phyloP scores from a whole-genome alignment of 2,113 vertebrate genomes.

The Pristiophorus japonicus region DNA sequence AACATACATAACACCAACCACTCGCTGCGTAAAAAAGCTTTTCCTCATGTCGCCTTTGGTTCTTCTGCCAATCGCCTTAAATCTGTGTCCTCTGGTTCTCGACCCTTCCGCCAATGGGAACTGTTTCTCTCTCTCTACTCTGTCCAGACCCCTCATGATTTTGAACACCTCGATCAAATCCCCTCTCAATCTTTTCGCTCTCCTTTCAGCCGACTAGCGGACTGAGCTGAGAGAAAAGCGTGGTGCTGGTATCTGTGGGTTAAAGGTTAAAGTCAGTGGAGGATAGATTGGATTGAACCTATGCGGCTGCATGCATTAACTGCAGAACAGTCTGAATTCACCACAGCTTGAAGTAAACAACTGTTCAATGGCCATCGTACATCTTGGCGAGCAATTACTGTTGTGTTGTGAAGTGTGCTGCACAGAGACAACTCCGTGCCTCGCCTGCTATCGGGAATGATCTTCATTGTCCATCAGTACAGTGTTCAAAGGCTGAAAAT shows the following conservation, averaged over 20 bases:
- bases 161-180: no score
- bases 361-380: background rate
- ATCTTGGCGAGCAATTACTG: background rate
- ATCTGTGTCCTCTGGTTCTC: no score
- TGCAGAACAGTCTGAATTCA: background rate
- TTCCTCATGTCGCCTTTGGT: no score
- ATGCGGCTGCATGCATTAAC: background rate
- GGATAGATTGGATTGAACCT: background rate
- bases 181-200: no score
- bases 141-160: no score
- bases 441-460: background rate
- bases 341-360: background rate
- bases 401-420: conserved; percentile 8
- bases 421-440: background rate
- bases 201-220: no score
- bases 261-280: background rate
- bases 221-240: background rate
- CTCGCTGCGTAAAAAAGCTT: no score
- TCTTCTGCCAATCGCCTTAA: no score
- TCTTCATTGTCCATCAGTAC: background rate
- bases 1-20: no score
- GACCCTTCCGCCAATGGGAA: no score
- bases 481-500: background rate
- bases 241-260: background rate
- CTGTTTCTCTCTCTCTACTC: no score